Evolutionary conservation across 2,888 invertebrate species (phyloP), one percentile per base, ranked within the genome.

Genomic region (Pachymerium ferrugineum): DNA sequence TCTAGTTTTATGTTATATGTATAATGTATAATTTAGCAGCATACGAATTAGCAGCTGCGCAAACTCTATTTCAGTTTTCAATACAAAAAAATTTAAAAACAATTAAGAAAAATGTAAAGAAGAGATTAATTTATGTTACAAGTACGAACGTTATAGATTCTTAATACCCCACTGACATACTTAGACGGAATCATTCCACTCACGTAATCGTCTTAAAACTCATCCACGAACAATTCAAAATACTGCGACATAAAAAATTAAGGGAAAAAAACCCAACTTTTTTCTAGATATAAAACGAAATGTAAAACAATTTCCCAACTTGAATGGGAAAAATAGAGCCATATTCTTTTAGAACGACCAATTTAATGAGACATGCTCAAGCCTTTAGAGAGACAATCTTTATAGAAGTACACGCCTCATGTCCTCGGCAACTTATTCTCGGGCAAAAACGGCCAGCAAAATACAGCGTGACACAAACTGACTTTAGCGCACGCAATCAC

Each of bases 381-480:
- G 47, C 47, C 47, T 47, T 47, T 47, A 47, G 16, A 47, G 47
- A 47, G 38, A 38, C 47, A 47, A 47, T 47, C 47, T 47, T 47
- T 47, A 47, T 47, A 47, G 47, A 47, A 47, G 47, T 47, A 47
- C 47, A 47, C 47, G 47, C 47, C 47, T 47, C 47, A 47, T 47
- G 47, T 47, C 47, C 47, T 47, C 47, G 47, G 22, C 47, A 47
- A 47, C 47, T 47, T 47, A 47, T 47, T 47, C 47, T 47, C 19
- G 22, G 47, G 47, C 47, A 47, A 47, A 47, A 47, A 47, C 47
- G 47, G 47, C 47, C 47, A 47, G 47, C 47, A 47, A 47, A 47
- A 47, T 47, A 47, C 47, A 47, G 47, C 47, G 22, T 47, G 47
- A 47, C 47, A 47, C 47, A 47, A 47, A 47, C 47, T 16, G 47